A percentile compares a stretch with the other conserved stretches of the same genome.
Conservation (phyloP, 1,140 invertebrate species). For the Apis laboriosa region DNA sequence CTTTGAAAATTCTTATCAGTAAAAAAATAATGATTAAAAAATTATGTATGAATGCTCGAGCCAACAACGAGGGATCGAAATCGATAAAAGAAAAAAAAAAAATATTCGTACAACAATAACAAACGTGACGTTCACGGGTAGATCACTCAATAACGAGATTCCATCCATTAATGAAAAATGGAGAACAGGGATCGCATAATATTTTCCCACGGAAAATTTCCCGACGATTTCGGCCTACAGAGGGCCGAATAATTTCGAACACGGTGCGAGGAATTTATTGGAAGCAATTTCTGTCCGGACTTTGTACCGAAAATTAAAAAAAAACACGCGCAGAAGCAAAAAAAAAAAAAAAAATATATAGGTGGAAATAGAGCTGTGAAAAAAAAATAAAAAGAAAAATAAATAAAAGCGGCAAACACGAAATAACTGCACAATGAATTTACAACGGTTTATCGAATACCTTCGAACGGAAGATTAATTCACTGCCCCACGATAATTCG, state of each 20-base stretch:
- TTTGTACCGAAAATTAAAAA: background rate
- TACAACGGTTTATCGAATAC: slow-evolving; percentile 41
- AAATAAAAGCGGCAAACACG: slow-evolving; percentile 29
- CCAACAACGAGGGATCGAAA: background rate
- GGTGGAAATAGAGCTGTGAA: background rate
- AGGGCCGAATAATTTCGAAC: slow-evolving; percentile 27
- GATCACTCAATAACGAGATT: background rate
- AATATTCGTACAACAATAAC: background rate
- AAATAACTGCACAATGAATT: slow-evolving; percentile 44
- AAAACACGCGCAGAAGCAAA: background rate
- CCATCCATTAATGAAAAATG: slow-evolving; percentile 12
- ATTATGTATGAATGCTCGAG: background rate
- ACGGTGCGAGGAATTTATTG: slow-evolving; percentile 26
- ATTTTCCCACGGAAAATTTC: slow-evolving; percentile 19
- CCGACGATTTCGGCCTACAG: slow-evolving; percentile 16
- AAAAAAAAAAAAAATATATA: no score
- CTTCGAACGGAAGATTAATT: slow-evolving; percentile 27
- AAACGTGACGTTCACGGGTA: background rate
- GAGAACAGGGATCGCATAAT: background rate
- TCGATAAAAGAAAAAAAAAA: background rate
- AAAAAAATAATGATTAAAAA: no score
- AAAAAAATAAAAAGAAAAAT: background rate
- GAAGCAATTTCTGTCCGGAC: slow-evolving; percentile 36
- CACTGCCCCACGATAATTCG: slow-evolving; percentile 31
- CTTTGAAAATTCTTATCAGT: no score